phyloP scores from a whole-genome alignment of 2,113 vertebrate species.

The Channa argus region DNA sequence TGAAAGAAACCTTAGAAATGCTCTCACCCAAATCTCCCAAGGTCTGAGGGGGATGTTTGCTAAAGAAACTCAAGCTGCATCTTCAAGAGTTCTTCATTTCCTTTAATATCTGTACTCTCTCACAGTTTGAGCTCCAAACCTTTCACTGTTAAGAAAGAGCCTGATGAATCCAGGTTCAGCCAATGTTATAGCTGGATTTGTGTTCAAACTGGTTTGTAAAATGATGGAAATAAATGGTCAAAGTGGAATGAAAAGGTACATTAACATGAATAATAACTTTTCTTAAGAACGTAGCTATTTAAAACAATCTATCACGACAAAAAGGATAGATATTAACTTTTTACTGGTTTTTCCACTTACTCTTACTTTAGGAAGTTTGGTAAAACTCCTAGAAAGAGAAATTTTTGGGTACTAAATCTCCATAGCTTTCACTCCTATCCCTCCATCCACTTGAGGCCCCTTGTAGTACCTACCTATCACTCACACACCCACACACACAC shows the following conservation, averaged over 20 bases:
- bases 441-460: constrained; percentile 29
- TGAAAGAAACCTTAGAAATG: constrained; percentile 81
- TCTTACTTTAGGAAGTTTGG: too few species aligned
- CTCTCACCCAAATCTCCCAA: constrained; percentile 66
- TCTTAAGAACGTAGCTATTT: too few species aligned
- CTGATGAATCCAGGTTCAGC: neutral
- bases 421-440: constrained; percentile 40
- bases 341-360: too few species aligned
- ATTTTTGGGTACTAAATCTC: constrained; percentile 10
- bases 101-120: constrained; percentile 5
- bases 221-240: neutral
- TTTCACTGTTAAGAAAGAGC: constrained; percentile 1
- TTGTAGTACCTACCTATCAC: constrained; percentile 58
- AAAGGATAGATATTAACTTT: too few species aligned
- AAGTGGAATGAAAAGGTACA: too few species aligned
- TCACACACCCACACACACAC: constrained; percentile 37
- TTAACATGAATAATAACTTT: too few species aligned
- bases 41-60: constrained; percentile 40
- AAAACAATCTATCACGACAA: too few species aligned
- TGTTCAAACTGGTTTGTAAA: neutral
- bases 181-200: neutral
- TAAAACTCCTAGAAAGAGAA: too few species aligned
- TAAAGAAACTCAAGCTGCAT: constrained; percentile 45
- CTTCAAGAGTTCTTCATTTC: constrained; percentile 26
- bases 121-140: neutral